Evolutionary conservation across 2,113 vertebrate species (phyloP), one percentile per base, ranked within the genome.

Genomic region (Grammomys dolichurus): DNA sequence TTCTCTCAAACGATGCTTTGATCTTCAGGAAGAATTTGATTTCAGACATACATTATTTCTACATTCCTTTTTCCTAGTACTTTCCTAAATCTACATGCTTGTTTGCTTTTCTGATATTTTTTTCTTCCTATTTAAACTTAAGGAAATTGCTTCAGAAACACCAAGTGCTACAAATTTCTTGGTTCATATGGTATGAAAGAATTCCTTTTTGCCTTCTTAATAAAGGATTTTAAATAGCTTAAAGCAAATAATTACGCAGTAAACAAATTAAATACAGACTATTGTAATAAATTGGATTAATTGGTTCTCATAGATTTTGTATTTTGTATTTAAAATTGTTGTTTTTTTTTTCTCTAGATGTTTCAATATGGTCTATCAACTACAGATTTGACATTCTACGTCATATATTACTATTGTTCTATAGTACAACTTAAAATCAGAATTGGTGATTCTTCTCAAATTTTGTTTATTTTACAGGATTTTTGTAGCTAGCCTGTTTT

Each of bases 1-100:
- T 93, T 95, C 90, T 86, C 22, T 69, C 17, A 92, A 90, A 77
- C 87, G 84, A 95, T 95, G 58, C 28, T 92, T 81, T 85, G 85
- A 88, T 54, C 1, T 75, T 70, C n/a, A 92, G 69, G 33, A 77
- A 40, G 91, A 87, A 85, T 86, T 89, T 85, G 20, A 56, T 89
- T 51, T 81, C 7, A 90, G 56, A 92, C n/a, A 82, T 94, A 26
- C 89, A 80, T 93, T 89, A 93, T 92, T 84, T 20, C 20, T 63
- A 91, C n/a, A 73, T 51, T 65, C 40, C 1, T 14, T 84, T 36
- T 16, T 63, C 19, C 1, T n/a, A 87, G 43, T n/a, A 70, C 4
- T 81, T 96, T 33, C 78, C 7, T 26, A 84, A 85, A 92, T 84
- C 26, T 65, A 78, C 54, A 17, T 3, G 17, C 65, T 16, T 54